Base-by-base conservation (phyloP, 2,888 invertebrate genomes). In the Zelleria hepariella region DNA sequence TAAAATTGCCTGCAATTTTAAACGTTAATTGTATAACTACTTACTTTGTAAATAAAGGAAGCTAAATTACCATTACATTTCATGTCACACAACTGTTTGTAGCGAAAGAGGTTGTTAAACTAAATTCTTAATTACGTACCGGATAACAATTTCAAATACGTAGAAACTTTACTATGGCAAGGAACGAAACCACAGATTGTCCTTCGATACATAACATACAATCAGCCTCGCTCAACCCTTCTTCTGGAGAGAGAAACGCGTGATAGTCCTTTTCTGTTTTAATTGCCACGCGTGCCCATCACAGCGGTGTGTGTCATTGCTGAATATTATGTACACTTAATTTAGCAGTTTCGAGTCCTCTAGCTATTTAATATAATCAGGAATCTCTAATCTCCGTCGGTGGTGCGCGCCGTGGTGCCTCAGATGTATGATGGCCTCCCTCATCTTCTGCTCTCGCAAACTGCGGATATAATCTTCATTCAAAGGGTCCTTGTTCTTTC, bases 361-460 rank as follows among this genome's bases (percentile, higher is more conserved):
- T 59, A 60, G 62, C 74, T 77, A 85, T 80, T 86, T 86, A 60
- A 84, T 85, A 66, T 83, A 86, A 55, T 84, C 81, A 21, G 84
- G 82, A 21, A 80, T 66, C 15, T 86, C 86, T 8, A 79, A 74
- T 68, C 82, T 86, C 67, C 82, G 76, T 5, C 82, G 77, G 63
- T 83, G 87, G 64, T 86, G 88, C 20, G 72, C 68, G 48, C 86
- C 86, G 64, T 86, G 86, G 64, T 88, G 88, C 69, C 88, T 76
- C 68, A 88, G 73, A 72, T 86, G 88, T 67, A 87, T 85, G 60
- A 82, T 73, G 1, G 84, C 73, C 64, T 86, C 85, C 64, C 79
- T 72, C 81, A 82, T 83, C 73, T 80, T 86, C 67, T 86, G 86
- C 66, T 85, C 77, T 66, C 86, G 72, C 71, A 88, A 69, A 60